Evolutionary conservation across 2,797 vertebrate genomes (phyloP), one percentile per base, ranked within the genome.

Genomic region (Philypnodon macrostomus): DNA sequence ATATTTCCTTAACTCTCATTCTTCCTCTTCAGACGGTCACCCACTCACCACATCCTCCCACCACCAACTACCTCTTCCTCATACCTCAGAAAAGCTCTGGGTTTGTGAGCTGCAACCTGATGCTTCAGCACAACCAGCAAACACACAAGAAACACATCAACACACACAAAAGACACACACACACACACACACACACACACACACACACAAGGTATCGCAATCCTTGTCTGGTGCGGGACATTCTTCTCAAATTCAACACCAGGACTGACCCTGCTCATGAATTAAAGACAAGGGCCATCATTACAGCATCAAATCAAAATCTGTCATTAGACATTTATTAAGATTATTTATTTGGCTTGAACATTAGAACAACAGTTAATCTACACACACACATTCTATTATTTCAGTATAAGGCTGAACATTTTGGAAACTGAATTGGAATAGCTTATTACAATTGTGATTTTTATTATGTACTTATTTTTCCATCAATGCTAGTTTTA

Each of bases 181-280:
- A 19, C 12, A 7, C 7, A 19, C 31, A 35, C 31, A 30, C 24
- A 36, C 37, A 41, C 41, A 45, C 14, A 33, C 35, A 31, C 44
- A 41, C 26, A 30, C 8, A 50, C 14, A 48, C 42, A 46, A 18
- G 31, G 67, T 75, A 66, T 73, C 66, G 14, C 14, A 30, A 56
- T 44, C 54, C 34, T 42, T 38, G 49, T 47, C 58, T 58, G 51
- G 41, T 66, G 55, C 49, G 34, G 41, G 3, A 14, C 42, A 48
- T 50, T n/a, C 41, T 47, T 35, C 63, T 78, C 47, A 59, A 85
- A 75, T 70, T 80, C 50, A 78, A 79, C 54, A 70, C 66, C 69
- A 5, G n/a, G 4, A 16, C 19, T 30, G 49, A 39, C 53, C 58
- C 23, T 3, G 42, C 38, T 74, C 58, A 63, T 76, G 38, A 73